Evolutionary conservation across 2,113 vertebrate species (phyloP).

Genomic region (Zosterops japonicus): DNA sequence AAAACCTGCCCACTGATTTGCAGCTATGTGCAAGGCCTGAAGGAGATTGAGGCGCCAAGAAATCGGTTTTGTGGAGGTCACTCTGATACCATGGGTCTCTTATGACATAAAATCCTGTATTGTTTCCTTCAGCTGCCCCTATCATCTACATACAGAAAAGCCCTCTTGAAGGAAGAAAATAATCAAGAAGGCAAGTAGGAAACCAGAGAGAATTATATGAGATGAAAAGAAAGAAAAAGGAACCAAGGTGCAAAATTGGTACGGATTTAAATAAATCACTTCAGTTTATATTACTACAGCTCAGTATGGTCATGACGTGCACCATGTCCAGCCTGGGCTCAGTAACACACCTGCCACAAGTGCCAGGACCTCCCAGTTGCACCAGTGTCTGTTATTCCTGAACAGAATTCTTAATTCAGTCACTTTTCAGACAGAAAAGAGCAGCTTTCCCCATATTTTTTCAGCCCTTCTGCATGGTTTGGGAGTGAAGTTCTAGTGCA

Average conservation of each 20-base stretch:
- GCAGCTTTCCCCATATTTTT: not conserved
- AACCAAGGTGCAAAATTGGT: not conserved
- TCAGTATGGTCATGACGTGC: fast-evolving
- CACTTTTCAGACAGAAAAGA: not conserved
- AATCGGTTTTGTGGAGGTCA: not conserved
- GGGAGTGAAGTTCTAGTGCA: fast-evolving
- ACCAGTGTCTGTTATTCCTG: not conserved
- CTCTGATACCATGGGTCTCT: not conserved
- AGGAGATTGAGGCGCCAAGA: conserved; percentile 12
- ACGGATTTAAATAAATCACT: not conserved
- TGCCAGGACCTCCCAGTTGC: not conserved
- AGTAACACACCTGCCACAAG: not conserved
- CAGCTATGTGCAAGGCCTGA: not conserved
- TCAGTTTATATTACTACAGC: not conserved
- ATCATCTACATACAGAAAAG: not conserved
- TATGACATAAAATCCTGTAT: not conserved
- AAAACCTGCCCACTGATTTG: conserved; percentile 35
- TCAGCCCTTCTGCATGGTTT: not conserved
- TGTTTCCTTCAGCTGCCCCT: not conserved
- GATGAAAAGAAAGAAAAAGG: not conserved
- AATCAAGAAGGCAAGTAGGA: not conserved
- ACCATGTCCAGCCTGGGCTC: not conserved
- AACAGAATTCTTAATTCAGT: not conserved
- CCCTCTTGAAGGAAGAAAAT: not conserved
- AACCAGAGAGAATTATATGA: not conserved